Base-by-base conservation (phyloP, 1,140 invertebrate genomes). In the Zaprionus tsacasi region DNA sequence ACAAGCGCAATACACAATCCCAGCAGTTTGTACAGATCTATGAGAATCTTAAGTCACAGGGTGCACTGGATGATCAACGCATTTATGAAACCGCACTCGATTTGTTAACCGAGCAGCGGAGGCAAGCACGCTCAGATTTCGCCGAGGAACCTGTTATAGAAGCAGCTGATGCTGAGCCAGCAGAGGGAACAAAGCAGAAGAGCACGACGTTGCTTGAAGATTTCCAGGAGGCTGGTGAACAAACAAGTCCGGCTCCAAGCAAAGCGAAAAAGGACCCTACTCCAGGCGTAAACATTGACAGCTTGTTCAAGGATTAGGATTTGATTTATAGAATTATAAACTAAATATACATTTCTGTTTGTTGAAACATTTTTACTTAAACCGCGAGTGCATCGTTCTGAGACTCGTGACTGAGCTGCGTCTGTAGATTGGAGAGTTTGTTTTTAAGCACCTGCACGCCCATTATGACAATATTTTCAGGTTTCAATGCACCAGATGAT, bases 381-480 rank as follows among this genome's bases (percentile, higher is more conserved):
- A 97, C 96, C 73, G 96, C 95, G 65, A 97, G 93, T 6, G 96
- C 96, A 93, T 98, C 97, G 89, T 95, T 96, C 93, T 97, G 96
- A 36, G 96, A 95, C 94, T 98, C 97, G 91, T 98, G 96, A 79
- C 95, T 97, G 1, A 99, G 93, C 91, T 98, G 97, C 15, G 97
- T 98, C 93, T 99, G 98, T 50, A 99, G 93, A 94, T 99, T 98
- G 25, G 97, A 97, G 3, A 99, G 93, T 94, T 99, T 99, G 91
- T 99, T 98, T 93, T 99, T 99, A 11, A 99, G 93, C 30, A 97
- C 96, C 33, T 96, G 96, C 15, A 99, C 96, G 7, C 98, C 98
- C 95, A 98, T 98, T 79, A 98, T 95, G 1, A 99, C 98, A 89
- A 99, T 99, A 92, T 98, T 99, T 93, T 99, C 98, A 30, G 99